Evolutionary conservation across 2,888 invertebrate genomes (phyloP).

Genomic region (Sympetrum striolatum): DNA sequence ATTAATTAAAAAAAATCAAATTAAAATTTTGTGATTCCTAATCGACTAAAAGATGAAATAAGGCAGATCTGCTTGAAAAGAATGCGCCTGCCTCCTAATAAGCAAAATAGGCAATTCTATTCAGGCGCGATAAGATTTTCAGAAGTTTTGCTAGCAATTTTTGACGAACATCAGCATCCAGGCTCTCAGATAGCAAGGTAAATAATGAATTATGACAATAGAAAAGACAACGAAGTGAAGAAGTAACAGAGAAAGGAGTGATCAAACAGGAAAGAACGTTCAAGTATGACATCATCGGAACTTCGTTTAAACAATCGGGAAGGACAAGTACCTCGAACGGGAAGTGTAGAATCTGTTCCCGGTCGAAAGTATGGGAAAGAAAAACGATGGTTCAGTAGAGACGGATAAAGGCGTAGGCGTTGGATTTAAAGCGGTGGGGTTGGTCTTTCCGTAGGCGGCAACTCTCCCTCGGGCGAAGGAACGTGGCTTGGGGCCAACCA

Average conservation of each 20-base stretch:
- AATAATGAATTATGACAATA: no score
- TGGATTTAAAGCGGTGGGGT: background rate
- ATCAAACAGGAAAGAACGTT: background rate
- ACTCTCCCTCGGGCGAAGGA: background rate
- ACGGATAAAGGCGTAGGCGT: background rate
- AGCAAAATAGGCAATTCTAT: no score
- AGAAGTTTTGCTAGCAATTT: no score
- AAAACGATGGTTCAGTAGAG: background rate
- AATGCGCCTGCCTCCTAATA: no score
- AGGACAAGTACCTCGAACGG: background rate
- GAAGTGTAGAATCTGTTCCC: background rate
- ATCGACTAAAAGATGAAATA: no score
- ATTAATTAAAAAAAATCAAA: no score
- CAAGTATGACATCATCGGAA: background rate
- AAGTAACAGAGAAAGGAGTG: background rate
- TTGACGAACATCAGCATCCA: no score
- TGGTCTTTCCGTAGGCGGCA: background rate
- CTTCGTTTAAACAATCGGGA: background rate
- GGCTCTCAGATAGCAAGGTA: no score
- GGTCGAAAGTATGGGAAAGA: no score
- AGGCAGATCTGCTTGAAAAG: no score
- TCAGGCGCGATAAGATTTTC: no score
- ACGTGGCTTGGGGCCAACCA: conserved; percentile 15
- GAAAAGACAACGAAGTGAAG: background rate
- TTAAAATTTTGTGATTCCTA: no score